Base-by-base conservation (phyloP, 2,797 vertebrate genomes). In the Halcyon badia region DNA sequence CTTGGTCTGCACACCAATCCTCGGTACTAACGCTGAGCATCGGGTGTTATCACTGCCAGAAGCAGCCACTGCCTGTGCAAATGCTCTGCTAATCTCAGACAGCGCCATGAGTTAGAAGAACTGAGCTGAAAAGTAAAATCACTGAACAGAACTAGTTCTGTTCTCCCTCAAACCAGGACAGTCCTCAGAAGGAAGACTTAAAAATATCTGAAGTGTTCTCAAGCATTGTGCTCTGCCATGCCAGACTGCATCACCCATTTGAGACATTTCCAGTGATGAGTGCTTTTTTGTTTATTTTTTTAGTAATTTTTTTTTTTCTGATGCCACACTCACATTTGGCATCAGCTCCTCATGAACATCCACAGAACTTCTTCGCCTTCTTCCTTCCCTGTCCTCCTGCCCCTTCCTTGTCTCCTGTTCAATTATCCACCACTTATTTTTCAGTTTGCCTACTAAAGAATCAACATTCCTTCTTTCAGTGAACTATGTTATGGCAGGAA, bases 221-320 rank as follows among this genome's bases (percentile, higher is more conserved):
- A 77, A 16, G 30, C 26, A 62, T 3, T 57, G 22, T 87, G 68
- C 41, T 57, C 60, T 88, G 26, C 2, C 22, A 5, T 33, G 31
- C 7, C 68, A 88, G 46, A 41, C 31, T 54, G 51, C 18, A 81
- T 42, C 56, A 64, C 13, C 13, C 1, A 5, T 70, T 41, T 1
- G 3, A 83, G 35, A 76, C 4, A 31, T 42, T 70, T 80, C 13
- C 35, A 54, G 24, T 14, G 19, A 65, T 61, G 20, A 33, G 3
- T 1, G 12, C 1, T 2, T 5, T 49, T 66, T 77, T 14, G 3
- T 48, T 52, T 56, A 24, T 22, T 39, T 62, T 1, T 5, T 20
- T 35, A n/a, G 17, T 14, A 11, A 5, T 33, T 44, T 31, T 49
- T 21, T 52, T 52, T 71, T 57, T 35, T 10, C 15, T 75, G 42